Evolutionary conservation across 2,888 invertebrate species (phyloP).

Genomic region (Limulus polyphemus): DNA sequence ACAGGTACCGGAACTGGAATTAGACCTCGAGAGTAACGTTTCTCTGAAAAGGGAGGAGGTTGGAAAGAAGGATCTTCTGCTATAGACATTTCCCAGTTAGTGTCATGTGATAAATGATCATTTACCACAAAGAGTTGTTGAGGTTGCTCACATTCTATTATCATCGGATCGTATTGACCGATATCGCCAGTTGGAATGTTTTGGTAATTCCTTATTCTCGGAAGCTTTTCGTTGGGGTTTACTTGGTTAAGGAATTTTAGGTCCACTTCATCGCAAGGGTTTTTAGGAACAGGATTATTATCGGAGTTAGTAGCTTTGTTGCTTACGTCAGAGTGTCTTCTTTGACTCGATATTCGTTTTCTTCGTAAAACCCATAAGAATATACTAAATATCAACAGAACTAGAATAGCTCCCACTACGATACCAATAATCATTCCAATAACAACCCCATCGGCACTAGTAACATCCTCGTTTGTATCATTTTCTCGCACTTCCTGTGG

Average conservation of each 20-base stretch:
- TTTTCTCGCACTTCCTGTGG: constrained; percentile 23
- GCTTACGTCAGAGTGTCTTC: constrained; percentile 4
- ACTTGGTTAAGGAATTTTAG: constrained; percentile 10
- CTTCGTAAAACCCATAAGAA: constrained; percentile 18
- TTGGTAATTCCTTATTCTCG: neutral
- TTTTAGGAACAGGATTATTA: constrained; percentile 12
- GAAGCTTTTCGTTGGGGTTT: neutral
- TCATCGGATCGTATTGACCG: constrained; percentile 6
- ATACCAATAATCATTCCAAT: constrained; percentile 22
- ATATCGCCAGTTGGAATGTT: constrained; percentile 2
- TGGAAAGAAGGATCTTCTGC: constrained; percentile 9
- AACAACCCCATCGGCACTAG: constrained; percentile 8
- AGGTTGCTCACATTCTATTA: constrained; percentile 13
- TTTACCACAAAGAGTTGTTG: constrained; percentile 16
- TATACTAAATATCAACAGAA: constrained; percentile 15
- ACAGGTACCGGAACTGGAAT: constrained; percentile 9
- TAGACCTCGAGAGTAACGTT: constrained; percentile 2
- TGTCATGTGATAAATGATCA: constrained; percentile 5
- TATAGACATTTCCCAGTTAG: too few relatives aligned
- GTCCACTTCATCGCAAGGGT: constrained; percentile 11
- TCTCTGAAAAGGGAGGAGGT: neutral
- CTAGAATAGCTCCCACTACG: constrained; percentile 16
- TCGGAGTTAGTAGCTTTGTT: constrained; percentile 16
- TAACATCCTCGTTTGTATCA: constrained; percentile 1
- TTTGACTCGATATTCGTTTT: constrained; percentile 13